Percentiles rank a stretch among this genome's conserved stretches.
These are phyloP conservation scores for mouse (Mus musculus) DNA, from an alignment of 2,113 vertebrate genomes.

Conservation along the genomic window DNA sequence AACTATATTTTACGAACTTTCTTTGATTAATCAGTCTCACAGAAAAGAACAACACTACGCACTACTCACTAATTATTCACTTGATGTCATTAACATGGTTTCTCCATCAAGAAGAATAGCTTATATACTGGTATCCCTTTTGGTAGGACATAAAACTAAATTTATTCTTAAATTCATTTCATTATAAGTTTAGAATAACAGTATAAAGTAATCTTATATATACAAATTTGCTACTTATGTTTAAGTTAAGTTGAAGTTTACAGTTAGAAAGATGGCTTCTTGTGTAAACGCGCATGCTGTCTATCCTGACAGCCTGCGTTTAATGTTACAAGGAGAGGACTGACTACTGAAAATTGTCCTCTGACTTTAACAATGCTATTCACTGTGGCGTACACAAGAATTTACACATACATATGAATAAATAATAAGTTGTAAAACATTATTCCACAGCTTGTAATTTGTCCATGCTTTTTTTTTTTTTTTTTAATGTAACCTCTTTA, in stretches of 20 bases:
- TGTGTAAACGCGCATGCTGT: not conserved
- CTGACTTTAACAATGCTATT: not conserved
- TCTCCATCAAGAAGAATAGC: not conserved
- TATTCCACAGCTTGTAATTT: too few relatives aligned
- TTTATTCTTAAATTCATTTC: not conserved
- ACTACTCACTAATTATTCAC: conserved; percentile 14
- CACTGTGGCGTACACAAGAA: not conserved
- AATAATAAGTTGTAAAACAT: not conserved
- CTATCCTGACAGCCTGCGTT: not conserved
- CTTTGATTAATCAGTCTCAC: not conserved
- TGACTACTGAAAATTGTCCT: not conserved
- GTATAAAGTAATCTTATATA: not conserved
- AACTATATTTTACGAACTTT: not conserved
- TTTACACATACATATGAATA: not conserved
- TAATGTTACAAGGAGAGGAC: not conserved
- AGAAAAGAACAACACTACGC: not conserved
- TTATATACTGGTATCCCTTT: not conserved
- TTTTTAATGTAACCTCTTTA: too few relatives aligned
- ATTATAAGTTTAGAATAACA: not conserved
- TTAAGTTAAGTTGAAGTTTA: too few relatives aligned
- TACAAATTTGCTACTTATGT: not conserved
- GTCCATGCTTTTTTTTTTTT: too few relatives aligned
- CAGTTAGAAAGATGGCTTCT: not conserved
- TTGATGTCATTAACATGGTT: not conserved
- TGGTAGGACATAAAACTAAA: not conserved